These are phyloP conservation scores for Dryobota labecula DNA, from an alignment of 2,888 invertebrate genomes.

Conservation along the genomic window DNA sequence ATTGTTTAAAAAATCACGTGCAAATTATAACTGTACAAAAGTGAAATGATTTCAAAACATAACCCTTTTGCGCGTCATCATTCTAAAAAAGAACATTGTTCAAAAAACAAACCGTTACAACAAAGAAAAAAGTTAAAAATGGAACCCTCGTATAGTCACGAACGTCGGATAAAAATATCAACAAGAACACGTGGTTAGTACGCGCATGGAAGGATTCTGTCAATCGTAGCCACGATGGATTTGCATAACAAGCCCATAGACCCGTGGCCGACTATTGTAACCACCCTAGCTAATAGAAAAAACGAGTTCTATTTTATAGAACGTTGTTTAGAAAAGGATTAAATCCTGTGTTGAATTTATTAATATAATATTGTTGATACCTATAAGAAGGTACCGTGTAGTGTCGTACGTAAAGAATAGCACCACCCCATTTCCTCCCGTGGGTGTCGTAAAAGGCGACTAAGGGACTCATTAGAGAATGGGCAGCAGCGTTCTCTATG, in stretches of 20 bases:
- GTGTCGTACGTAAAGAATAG: too few species aligned
- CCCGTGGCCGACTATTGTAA: constrained; percentile 14
- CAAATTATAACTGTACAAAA: not conserved
- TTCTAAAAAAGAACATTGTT: constrained; percentile 23
- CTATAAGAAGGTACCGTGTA: too few species aligned
- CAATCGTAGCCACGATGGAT: constrained; percentile 24
- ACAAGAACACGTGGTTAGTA: constrained; percentile 46
- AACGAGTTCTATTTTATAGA: not conserved
- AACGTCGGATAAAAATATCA: constrained; percentile 52
- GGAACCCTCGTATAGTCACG: constrained; percentile 45
- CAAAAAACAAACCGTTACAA: constrained; percentile 23
- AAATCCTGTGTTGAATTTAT: not conserved
- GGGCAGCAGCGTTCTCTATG: too few species aligned
- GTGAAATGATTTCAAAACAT: not conserved
- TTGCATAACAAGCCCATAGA: constrained; percentile 50
- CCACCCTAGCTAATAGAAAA: constrained; percentile 25
- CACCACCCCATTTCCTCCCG: too few species aligned
- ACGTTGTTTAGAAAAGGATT: constrained; percentile 1
- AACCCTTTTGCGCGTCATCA: not conserved
- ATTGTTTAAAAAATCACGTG: not conserved
- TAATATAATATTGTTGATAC: not conserved
- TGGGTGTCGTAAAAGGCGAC: too few species aligned
- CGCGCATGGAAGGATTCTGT: constrained; percentile 45
- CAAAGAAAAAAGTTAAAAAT: constrained; percentile 29
- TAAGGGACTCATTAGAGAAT: too few species aligned